These are phyloP conservation scores for Bagarius yarrelli DNA, from an alignment of 2,113 vertebrate species.

Conservation along the genomic window DNA sequence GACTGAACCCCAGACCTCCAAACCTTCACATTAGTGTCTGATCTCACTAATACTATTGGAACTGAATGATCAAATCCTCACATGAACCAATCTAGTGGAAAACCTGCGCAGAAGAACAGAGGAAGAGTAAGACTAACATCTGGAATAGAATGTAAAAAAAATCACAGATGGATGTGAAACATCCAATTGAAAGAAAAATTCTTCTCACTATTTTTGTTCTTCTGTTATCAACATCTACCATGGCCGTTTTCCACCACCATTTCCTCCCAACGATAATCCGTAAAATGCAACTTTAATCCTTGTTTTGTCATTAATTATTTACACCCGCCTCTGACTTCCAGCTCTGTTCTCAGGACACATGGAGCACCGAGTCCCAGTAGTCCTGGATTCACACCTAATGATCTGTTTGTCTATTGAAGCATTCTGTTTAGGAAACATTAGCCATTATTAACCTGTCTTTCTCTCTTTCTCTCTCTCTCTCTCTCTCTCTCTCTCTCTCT, in stretches of 20 bases:
- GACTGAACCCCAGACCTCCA: no score
- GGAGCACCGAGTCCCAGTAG: not conserved
- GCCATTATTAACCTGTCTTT: constrained; percentile 24
- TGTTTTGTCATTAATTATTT: constrained; percentile 44
- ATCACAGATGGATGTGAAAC: no score
- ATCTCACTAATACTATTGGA: no score
- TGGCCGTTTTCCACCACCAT: not conserved
- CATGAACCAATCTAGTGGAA: no score
- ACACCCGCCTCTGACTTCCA: not conserved
- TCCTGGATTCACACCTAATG: not conserved
- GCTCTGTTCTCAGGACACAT: not conserved
- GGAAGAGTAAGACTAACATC: no score
- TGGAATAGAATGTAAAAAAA: no score
- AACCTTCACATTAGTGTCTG: no score
- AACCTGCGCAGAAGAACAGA: no score
- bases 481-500: no score
- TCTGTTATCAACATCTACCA: not conserved
- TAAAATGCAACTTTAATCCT: constrained; percentile 18
- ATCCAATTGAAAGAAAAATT: no score
- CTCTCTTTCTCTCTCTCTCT: no score
- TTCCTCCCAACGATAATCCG: not conserved
- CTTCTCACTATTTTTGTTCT: not conserved
- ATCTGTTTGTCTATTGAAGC: constrained; percentile 26
- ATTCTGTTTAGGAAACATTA: constrained; percentile 18
- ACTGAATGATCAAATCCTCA: no score